Percentiles rank a stretch among this genome's conserved stretches.
Conservation (phyloP, 2,888 invertebrate species). For the Morpho helenor region DNA sequence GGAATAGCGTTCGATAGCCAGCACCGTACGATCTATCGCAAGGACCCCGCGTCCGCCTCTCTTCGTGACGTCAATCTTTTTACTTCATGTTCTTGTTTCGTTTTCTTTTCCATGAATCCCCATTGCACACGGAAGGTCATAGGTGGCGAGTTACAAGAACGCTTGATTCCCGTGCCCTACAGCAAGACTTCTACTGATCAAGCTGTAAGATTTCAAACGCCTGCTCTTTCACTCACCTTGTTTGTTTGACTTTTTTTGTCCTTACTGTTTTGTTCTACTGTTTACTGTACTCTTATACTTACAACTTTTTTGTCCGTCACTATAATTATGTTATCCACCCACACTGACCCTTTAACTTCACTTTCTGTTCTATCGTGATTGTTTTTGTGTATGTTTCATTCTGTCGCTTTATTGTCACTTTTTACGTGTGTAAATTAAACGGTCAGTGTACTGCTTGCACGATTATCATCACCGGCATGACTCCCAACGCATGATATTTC, state of each 20-base stretch:
- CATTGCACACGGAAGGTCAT: constrained; percentile 98
- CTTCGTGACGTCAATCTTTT: constrained; percentile 56
- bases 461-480: constrained; percentile 47
- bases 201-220: constrained; percentile 92
- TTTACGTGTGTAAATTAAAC: constrained; percentile 36
- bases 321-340: constrained; percentile 42
- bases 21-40: constrained; percentile 32
- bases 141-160: constrained; percentile 99
- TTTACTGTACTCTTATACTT: constrained; percentile 69
- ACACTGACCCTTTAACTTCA: constrained; percentile 55
- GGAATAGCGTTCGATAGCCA: constrained; percentile 38
- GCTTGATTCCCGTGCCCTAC: constrained; percentile 99
- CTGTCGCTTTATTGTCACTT: constrained; percentile 3
- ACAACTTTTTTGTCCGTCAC: constrained; percentile 46
- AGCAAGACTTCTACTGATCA: constrained; percentile 99
- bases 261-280: constrained; percentile 55
- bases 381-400: constrained; percentile 8
- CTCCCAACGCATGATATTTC: constrained; percentile 51
- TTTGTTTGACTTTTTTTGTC: constrained; percentile 56
- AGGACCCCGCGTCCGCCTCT: constrained; percentile 33
- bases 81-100: constrained; percentile 77
- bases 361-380: constrained; percentile 14
- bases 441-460: constrained; percentile 54
- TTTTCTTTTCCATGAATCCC: constrained; percentile 88
- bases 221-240: constrained; percentile 62